Base-by-base conservation (phyloP, 2,888 invertebrate species). In the Trissolcus brochymenae region DNA sequence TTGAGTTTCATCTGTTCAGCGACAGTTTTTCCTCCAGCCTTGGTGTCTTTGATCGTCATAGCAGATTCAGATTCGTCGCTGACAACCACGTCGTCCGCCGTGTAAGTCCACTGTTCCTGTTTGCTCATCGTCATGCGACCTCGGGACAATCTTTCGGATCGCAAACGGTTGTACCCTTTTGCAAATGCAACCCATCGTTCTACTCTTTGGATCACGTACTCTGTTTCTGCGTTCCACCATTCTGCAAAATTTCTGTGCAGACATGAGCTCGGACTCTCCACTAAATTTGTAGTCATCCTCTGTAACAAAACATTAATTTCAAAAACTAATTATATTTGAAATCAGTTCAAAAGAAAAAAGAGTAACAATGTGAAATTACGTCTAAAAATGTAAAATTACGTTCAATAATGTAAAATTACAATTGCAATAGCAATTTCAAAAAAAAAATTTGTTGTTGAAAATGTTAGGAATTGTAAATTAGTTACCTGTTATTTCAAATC, bases 141-240 rank as follows among this genome's bases (percentile, higher is more conserved):
- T 7, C 82, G 77, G 0, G 86, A 86, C 9, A 86, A 71, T 21
- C 84, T 82, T 14, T 84, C 84, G 1, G 88, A 84, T 14, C 84
- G 76, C 13, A 89, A 76, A 59, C 88, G 87, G 77, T 87, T 89
- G 78, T 89, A 89, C 35, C 89, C 88, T 6, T 86, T 80, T 0
- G 86, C 86, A 59, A 84, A 84, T 0, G 86, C 84, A 0, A 86
- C 85, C 89, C 88, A 89, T 54, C 85, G 81, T 53, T 89, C 88
- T 70, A 89, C 84, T 29, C 86, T 82, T 59, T 87, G 89, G 4
- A 88, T 82, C 0, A 88, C 79, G 66, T 87, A 85, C 43, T 87
- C 88, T 2, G 87, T 86, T 74, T 89, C 89, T 57, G 88, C 86
- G 71, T 65, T 86, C 88, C 88, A 88, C 89, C 89, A 89, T 56